Evolutionary conservation across 1,140 invertebrate species (phyloP), one percentile per base, ranked within the genome.

Genomic region (Megalonaias nervosa): DNA sequence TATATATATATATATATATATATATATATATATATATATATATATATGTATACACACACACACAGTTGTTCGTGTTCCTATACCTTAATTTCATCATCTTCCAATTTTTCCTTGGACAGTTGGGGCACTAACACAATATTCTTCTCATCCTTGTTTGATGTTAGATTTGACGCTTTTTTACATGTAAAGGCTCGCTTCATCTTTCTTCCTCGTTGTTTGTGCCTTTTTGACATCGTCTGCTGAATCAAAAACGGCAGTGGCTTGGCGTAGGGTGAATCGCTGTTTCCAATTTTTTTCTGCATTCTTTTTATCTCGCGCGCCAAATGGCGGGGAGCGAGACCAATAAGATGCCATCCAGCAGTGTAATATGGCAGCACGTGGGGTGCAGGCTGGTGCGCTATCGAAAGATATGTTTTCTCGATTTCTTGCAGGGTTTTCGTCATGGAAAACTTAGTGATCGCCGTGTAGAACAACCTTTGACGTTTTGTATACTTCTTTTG

Each of bases 361-460:
- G 82, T 84, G 61, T 86, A 86, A 71, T 86, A 84, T 38, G 80
- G 72, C 16, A 86, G 74, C 12, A 86, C 82, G 72, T 86, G 84
- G 26, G 85, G 85, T 31, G 74, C 74, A n/a, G 74, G 81, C 38
- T 72, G 71, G 38, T 74, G 77, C 15, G 61, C 23, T 26, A 26
- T 56, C 19, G 58, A 56, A n/a, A 71, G 61, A 48, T 76, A 74
- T 1, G 48, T 65, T 67, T 57, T 81, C 62, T 81, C 79, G 59
- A 81, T 71, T 48, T 81, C 76, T 17, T 76, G 79, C 38, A 86
- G 56, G 3, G 68, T 75, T 19, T 72, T 71, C 61, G 80, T 84
- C 19, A 81, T 76, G n/a, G 81, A 77, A 64, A 80, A 85, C 56
- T 78, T 69, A 13, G 81, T 85, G 19, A 85, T 85, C 1, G 82